Conservation (phyloP, 1,140 invertebrate species). For the Cyrtorhinus lividipennis region DNA sequence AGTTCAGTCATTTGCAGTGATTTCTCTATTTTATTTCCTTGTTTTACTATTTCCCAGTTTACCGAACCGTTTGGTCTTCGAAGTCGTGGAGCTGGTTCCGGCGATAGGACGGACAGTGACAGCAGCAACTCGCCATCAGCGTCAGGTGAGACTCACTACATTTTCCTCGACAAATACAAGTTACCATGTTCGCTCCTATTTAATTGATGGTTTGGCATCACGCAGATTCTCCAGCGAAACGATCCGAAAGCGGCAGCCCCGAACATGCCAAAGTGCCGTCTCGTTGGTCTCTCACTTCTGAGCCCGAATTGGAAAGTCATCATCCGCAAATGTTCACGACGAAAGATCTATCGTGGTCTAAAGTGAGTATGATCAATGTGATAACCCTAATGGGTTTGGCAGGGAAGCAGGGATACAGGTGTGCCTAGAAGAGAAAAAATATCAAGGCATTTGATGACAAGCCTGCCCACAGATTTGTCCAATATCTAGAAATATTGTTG, state of each 20-base stretch:
- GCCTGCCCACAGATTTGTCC: no score
- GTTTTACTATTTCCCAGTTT: slow-evolving; percentile 30
- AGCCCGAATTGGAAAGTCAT: slow-evolving; percentile 18
- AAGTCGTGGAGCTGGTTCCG: slow-evolving; percentile 19
- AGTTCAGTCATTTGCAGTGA: no score
- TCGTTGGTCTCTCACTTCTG: slow-evolving; percentile 20
- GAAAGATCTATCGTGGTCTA: slow-evolving; percentile 25
- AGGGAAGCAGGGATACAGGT: no score
- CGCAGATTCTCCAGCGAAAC: slow-evolving; percentile 27
- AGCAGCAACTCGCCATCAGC: slow-evolving; percentile 27
- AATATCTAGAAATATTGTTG: no score
- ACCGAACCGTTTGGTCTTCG: slow-evolving; percentile 18
- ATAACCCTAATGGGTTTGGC: no score
- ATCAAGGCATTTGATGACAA: no score
- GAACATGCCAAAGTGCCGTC: slow-evolving; percentile 22
- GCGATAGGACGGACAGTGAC: slow-evolving; percentile 27
- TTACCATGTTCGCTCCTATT: no score
- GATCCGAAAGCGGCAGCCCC: slow-evolving; percentile 22
- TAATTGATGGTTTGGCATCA: no score
- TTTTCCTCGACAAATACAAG: no score
- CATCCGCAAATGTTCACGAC: slow-evolving; percentile 25
- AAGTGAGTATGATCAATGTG: slow-evolving; percentile 24
- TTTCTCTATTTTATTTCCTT: slow-evolving; percentile 28
- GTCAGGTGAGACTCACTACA: slow-evolving; percentile 23
- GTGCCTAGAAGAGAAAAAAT: no score